A percentile compares a stretch with the other conserved stretches of the same genome.
Evolutionary conservation across 2,113 vertebrate species (phyloP).

Genomic region (Crotalus helleri): DNA sequence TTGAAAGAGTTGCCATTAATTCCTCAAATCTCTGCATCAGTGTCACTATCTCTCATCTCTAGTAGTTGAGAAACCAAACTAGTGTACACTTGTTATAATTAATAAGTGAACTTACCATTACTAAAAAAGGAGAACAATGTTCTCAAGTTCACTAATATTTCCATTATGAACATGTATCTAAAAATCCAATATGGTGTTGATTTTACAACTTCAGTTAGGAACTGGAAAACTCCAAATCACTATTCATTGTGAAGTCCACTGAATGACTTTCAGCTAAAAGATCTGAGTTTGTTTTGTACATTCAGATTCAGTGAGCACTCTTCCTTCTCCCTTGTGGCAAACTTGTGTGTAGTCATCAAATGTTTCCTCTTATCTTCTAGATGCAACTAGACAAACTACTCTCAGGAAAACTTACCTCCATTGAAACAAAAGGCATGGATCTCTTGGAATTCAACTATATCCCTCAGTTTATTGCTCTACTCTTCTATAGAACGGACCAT

Average conservation of each 20-base stretch:
- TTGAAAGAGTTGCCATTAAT: background rate
- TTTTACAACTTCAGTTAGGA: background rate
- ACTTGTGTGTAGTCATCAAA: background rate
- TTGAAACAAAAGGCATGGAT: slow-evolving; percentile 45
- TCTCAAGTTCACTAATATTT: background rate
- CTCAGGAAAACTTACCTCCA: slow-evolving; percentile 33
- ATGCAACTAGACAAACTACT: slow-evolving; percentile 17
- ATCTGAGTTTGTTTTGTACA: background rate
- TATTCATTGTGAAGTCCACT: background rate
- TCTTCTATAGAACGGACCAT: background rate
- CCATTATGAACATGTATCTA: background rate
- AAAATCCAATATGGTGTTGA: background rate
- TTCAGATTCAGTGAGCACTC: background rate
- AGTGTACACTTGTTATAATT: background rate
- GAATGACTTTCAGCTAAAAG: background rate
- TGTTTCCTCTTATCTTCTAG: slow-evolving; percentile 50
- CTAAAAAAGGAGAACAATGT: background rate
- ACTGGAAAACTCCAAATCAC: background rate
- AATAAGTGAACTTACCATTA: background rate
- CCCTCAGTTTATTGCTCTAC: background rate
- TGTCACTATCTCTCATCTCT: background rate
- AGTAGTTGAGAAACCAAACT: background rate
- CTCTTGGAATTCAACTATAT: slow-evolving; percentile 11
- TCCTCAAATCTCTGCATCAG: background rate
- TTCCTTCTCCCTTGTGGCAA: background rate